Base-by-base conservation (phyloP, 2,113 vertebrate species). In the Psilopsiagon aymara region DNA sequence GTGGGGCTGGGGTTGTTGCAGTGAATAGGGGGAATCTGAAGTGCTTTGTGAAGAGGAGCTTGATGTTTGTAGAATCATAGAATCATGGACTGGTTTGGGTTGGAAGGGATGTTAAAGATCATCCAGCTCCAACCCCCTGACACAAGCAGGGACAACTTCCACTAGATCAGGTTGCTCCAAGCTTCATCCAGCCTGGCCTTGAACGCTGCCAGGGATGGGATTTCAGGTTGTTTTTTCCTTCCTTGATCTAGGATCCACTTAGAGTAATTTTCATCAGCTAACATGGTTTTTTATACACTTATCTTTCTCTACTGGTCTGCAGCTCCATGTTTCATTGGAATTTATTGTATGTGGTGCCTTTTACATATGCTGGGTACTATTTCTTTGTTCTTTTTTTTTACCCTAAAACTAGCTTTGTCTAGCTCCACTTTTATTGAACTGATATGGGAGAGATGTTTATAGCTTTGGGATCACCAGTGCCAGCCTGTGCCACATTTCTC, bases 1-100 rank as follows among this genome's bases (percentile, higher is more conserved):
- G 12, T 82, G 41, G 24, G 19, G 23, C 51, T 79, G 62, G 37
- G 24, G 29, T 9, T 9, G n/a, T 35, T 71, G 44, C 62, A 73
- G 43, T 0, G 0, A 43, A 8, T 37, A 0, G 2, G 13, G 19
- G 35, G 17, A 20, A 44, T 29, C 17, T 46, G 41, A 46, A 59
- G 31, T 27, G 7, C 46, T 78, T 68, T 95, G 41, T 1, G 0
- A 55, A 15, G 33, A 35, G 10, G 3, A n/a, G 17, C 0, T 0
- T 67, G 51, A 75, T 68, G 33, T 62, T 59, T 35, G 33, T 24
- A 35, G 33, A 24, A 23, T 59, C 57, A 35, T 59, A 59, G 57
- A n/a, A 35, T 59, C 57, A 35, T 24, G 33, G 33, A 16, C 21
- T 35, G 21, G 57, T 35, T 59, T 59, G 33, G 21, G 33, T 59